Evolutionary conservation across 2,113 vertebrate species (phyloP).

Genomic region (Balaenoptera acutorostrata): DNA sequence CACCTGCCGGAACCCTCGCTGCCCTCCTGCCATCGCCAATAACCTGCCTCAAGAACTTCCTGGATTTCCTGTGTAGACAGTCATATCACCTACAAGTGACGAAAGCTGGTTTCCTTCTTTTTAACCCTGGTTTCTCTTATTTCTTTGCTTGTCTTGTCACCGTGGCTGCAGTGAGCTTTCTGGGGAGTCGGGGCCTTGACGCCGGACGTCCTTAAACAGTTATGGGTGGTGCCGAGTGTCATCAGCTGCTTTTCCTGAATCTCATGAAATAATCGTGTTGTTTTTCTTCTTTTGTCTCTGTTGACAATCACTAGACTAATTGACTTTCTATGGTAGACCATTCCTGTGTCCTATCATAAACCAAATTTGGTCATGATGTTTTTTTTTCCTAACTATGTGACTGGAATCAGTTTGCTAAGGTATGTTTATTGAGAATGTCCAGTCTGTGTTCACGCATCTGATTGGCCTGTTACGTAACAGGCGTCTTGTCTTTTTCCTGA

Average conservation of each 20-base stretch:
- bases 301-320: accelerated
- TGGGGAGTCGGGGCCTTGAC: accelerated
- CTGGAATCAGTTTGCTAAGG: not conserved
- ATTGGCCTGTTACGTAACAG: accelerated
- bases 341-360: not conserved
- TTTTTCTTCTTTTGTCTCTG: not conserved
- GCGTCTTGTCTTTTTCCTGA: accelerated
- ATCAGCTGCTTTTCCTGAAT: not conserved
- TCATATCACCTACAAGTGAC: accelerated
- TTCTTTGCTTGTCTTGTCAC: accelerated
- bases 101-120: not conserved
- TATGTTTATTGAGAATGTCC: accelerated
- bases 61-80: not conserved
- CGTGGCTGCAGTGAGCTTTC: not conserved
- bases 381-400: accelerated
- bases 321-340: not conserved
- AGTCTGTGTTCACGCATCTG: accelerated
- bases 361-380: too few relatives aligned
- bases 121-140: not conserved
- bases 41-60: not conserved
- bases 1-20: too few relatives aligned
- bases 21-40: not conserved
- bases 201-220: not conserved
- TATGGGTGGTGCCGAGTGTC: accelerated
- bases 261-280: accelerated